Evolutionary conservation across 1,140 invertebrate species (phyloP), one percentile per base, ranked within the genome.

Genomic region (Scaptodrosophila lebanonensis): DNA sequence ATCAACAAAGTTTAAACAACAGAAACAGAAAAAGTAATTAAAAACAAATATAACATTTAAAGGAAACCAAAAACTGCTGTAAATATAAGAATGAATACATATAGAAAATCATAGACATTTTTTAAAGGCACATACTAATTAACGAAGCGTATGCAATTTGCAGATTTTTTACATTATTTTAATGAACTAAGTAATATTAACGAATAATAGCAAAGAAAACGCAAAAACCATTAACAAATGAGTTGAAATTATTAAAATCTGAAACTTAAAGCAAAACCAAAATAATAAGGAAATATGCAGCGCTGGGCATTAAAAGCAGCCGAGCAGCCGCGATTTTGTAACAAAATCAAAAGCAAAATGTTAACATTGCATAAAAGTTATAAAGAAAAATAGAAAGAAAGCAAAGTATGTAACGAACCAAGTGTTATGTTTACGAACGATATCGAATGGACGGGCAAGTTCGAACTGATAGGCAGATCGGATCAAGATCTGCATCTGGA

Each of bases 51-150:
- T 9, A 33, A 45, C 4, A 66, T n/a, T n/a, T n/a, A n/a, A n/a
- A n/a, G n/a, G n/a, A 70, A 63, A 70, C 40, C 35, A 61, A 54
- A 47, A 73, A 82, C 76, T 82, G 75, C 70, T 82, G 75, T 82
- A 82, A 82, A 82, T 82, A 82, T 82, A 82, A 82, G 75, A 83
- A 82, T 82, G 76, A 82, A 83, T 83, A 83, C 70, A 83, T 76
- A 83, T 76, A 83, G 62, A 82, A 64, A 56, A 70, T 66, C 79
- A 79, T 75, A 79, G 69, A 77, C 66, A 72, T 83, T 83, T 83
- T 83, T 83, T 82, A 77, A 84, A 47, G 64, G 67, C 75, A 85
- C 73, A 79, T 77, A 25, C n/a, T 76, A 72, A 72, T 72, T 79
- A 72, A 72, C 49, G 59, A 57, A 63, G 51, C 64, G 67, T 54